Evolutionary conservation across 2,888 invertebrate species (phyloP).

Genomic region (Monopis laevigella): DNA sequence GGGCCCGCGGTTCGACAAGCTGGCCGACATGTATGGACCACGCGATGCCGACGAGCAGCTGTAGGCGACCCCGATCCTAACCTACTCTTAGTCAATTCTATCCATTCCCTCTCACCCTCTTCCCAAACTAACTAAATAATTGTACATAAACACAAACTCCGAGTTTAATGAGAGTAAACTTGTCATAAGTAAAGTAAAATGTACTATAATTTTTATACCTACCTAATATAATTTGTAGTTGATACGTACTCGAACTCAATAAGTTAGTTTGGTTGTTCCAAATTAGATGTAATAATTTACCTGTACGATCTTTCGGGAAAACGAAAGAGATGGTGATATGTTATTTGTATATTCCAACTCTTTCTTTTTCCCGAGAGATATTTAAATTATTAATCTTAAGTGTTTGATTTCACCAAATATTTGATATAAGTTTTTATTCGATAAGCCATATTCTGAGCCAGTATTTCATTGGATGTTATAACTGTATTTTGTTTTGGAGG

Average conservation of each 20-base stretch:
- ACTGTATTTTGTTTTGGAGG: too few species aligned
- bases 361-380: too few species aligned
- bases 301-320: too few species aligned
- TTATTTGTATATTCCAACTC: too few species aligned
- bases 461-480: constrained; percentile 66
- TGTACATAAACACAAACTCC: constrained; percentile 6
- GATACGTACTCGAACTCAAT: constrained; percentile 28
- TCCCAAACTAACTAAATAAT: too few species aligned
- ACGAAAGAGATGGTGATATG: too few species aligned
- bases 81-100: constrained; percentile 54
- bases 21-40: constrained; percentile 96
- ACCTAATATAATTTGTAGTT: constrained; percentile 46
- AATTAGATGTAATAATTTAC: too few species aligned
- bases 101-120: constrained; percentile 2
- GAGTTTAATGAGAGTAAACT: constrained; percentile 1
- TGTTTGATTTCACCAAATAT: constrained; percentile 63
- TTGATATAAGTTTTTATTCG: constrained; percentile 64
- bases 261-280: constrained; percentile 10
- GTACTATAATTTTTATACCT: constrained; percentile 57
- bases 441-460: constrained; percentile 65
- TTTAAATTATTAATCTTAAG: constrained; percentile 39
- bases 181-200: constrained; percentile 17
- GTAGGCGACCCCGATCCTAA: constrained; percentile 29
- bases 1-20: constrained; percentile 96
- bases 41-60: constrained; percentile 69